phyloP scores from a whole-genome alignment of 2,888 invertebrate species.

The Agrenia bidenticulata region DNA sequence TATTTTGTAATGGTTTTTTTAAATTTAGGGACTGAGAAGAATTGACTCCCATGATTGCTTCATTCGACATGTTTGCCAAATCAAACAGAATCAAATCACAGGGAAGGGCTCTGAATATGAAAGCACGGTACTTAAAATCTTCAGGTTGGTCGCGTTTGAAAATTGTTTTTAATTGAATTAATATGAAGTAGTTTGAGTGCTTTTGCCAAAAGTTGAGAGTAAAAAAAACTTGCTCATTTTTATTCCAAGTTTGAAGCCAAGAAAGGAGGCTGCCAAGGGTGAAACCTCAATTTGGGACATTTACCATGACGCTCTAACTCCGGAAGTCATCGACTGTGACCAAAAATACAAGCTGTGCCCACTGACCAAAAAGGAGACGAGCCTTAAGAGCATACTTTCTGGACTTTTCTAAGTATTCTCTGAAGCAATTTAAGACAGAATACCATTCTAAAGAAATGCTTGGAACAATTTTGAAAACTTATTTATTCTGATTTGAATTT shows the following conservation, averaged over 20 bases:
- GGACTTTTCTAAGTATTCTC: slow-evolving; percentile 49
- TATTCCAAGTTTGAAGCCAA: slow-evolving; percentile 33
- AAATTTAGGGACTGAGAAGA: slow-evolving; percentile 43
- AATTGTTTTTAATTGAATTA: background rate
- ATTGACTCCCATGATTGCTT: slow-evolving; percentile 50
- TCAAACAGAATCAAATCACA: slow-evolving; percentile 44
- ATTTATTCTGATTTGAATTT: background rate
- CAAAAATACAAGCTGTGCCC: slow-evolving; percentile 47
- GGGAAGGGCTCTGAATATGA: slow-evolving; percentile 40
- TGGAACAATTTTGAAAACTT: background rate
- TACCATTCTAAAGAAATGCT: too few relatives aligned
- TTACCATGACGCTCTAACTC: slow-evolving; percentile 46
- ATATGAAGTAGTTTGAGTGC: background rate
- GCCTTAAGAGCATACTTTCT: slow-evolving; percentile 30
- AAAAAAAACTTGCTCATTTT: slow-evolving; percentile 10
- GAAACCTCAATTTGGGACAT: slow-evolving; percentile 41
- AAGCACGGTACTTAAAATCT: slow-evolving; percentile 38
- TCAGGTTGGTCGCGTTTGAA: slow-evolving; percentile 29
- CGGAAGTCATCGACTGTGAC: slow-evolving; percentile 41
- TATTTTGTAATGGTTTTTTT: too few relatives aligned
- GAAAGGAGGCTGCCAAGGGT: slow-evolving; percentile 21
- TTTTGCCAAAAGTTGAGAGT: background rate
- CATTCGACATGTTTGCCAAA: slow-evolving; percentile 48
- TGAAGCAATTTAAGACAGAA: too few relatives aligned
- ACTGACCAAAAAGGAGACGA: slow-evolving; percentile 39